A percentile compares a stretch with the other conserved stretches of the same genome.
phyloP scores from a whole-genome alignment of 2,888 invertebrate species.

The Agrotis clavis region DNA sequence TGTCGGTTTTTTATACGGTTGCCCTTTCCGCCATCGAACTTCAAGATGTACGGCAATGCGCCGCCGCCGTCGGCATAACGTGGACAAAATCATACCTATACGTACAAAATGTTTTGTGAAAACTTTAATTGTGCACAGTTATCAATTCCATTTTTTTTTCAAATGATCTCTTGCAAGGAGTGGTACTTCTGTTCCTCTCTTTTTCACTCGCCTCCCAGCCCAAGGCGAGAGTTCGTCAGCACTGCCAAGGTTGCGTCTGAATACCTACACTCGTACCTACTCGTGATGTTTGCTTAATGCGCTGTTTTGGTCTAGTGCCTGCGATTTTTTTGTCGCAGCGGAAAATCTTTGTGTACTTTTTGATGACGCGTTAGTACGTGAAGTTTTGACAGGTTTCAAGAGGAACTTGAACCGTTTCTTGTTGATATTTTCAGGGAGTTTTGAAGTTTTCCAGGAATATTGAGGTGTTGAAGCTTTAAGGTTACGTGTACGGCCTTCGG shows the following conservation, averaged over 20 bases:
- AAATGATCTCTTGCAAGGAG: not conserved
- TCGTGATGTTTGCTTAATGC: conserved; percentile 45
- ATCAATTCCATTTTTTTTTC: too few relatives aligned
- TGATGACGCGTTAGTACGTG: conserved; percentile 1
- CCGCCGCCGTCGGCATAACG: too few relatives aligned
- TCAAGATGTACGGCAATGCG: too few relatives aligned
- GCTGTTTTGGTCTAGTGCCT: conserved; percentile 62
- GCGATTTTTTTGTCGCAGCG: conserved; percentile 48
- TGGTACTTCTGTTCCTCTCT: conserved; percentile 26
- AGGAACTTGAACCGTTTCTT: not conserved
- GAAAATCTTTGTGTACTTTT: conserved; percentile 22
- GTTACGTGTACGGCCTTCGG: not conserved
- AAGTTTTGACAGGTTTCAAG: conserved; percentile 4
- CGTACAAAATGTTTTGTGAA: too few relatives aligned
- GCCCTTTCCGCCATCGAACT: too few relatives aligned
- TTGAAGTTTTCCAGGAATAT: not conserved
- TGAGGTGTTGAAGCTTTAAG: not conserved
- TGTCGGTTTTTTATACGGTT: too few relatives aligned
- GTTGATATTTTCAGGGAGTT: not conserved
- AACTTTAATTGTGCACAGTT: too few relatives aligned
- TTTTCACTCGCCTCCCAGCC: not conserved
- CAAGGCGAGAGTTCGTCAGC: conserved; percentile 67
- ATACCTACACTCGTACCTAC: conserved; percentile 60
- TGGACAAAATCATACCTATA: too few relatives aligned
- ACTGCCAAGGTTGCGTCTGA: conserved; percentile 61